phyloP scores from a whole-genome alignment of 2,113 vertebrate species.

The Chauna torquata region DNA sequence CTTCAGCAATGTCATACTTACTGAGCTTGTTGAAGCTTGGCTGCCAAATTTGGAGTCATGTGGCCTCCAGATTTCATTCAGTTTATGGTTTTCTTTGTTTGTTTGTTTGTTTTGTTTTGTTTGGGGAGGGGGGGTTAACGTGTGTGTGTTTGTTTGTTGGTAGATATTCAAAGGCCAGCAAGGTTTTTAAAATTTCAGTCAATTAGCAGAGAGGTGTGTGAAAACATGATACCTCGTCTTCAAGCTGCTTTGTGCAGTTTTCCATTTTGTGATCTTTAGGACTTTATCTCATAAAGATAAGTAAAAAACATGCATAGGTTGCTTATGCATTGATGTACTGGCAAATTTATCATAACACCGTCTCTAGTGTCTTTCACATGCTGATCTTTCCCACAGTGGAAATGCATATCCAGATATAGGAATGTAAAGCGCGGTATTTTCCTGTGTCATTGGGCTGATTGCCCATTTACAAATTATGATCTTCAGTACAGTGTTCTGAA shows the following conservation, averaged over 20 bases:
- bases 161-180: not conserved
- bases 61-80: not conserved
- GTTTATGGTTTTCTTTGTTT: not conserved
- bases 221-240: not conserved
- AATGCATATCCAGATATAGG: not conserved
- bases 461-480: not conserved
- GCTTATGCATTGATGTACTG: not conserved
- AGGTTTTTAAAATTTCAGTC: not conserved
- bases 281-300: not conserved
- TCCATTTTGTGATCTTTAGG: not conserved
- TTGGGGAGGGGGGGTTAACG: no score
- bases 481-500: not conserved
- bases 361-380: not conserved
- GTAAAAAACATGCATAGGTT: accelerated
- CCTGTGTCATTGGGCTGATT: not conserved
- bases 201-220: not conserved
- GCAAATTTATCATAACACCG: not conserved
- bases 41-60: not conserved
- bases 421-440: not conserved
- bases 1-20: not conserved
- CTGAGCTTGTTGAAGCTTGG: not conserved
- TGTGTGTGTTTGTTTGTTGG: not conserved
- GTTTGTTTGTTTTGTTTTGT: not conserved
- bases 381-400: not conserved
- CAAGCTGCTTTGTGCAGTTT: not conserved